Conservation (phyloP, 2,888 invertebrate species). For the Eilema depressum region DNA sequence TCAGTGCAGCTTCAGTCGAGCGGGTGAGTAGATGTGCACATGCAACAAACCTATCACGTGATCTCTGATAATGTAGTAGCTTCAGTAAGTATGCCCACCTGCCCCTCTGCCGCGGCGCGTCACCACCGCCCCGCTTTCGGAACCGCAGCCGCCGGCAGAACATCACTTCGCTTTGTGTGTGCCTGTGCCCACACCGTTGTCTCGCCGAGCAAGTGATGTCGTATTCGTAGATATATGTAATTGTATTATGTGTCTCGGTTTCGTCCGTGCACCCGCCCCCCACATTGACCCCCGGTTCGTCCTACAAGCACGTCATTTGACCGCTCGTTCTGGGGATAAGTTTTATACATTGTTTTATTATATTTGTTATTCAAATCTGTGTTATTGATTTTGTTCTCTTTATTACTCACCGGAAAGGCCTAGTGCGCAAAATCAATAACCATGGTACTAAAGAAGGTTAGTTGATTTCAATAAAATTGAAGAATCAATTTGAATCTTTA, state of each 20-base stretch:
- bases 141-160: constrained; percentile 52
- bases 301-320: constrained; percentile 79
- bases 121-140: constrained; percentile 58
- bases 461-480: constrained; percentile 22
- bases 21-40: constrained; percentile 57
- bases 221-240: constrained; percentile 74
- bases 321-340: constrained; percentile 72
- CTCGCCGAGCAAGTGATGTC: constrained; percentile 78
- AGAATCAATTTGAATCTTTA: constrained; percentile 12
- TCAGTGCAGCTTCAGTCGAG: constrained; percentile 42
- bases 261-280: constrained; percentile 72
- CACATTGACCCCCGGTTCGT: constrained; percentile 70
- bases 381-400: constrained; percentile 67
- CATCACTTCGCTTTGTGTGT: constrained; percentile 48
- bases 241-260: constrained; percentile 84
- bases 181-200: constrained; percentile 66
- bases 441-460: constrained; percentile 23
- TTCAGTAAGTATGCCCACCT: constrained; percentile 69
- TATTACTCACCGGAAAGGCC: constrained; percentile 60
- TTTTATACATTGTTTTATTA: constrained; percentile 76
- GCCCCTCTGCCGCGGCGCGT: constrained; percentile 64
- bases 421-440: constrained; percentile 45
- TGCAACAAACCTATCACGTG: constrained; percentile 66
- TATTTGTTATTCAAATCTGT: constrained; percentile 77
- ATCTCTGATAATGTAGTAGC: constrained; percentile 66